Conservation (phyloP, 2,888 invertebrate genomes). For the Ectropis crepuscularia region DNA sequence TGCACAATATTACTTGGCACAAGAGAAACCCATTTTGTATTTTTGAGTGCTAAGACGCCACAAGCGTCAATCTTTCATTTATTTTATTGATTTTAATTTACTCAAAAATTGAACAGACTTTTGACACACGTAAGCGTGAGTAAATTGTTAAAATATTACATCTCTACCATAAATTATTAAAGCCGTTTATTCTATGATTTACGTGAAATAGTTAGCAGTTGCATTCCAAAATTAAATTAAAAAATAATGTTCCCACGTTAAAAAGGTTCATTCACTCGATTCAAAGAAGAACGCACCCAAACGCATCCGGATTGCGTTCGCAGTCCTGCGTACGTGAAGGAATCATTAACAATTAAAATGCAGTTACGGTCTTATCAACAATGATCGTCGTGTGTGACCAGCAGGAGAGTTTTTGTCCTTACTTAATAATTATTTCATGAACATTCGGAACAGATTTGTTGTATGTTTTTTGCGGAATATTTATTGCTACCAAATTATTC, state of each 20-base stretch:
- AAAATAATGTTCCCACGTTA: conserved; percentile 8
- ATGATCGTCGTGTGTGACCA: conserved; percentile 13
- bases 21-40: no score
- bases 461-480: conserved; percentile 7
- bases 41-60: no score
- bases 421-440: conserved; percentile 10
- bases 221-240: background rate
- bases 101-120: no score
- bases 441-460: conserved; percentile 18
- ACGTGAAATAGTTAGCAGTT: background rate
- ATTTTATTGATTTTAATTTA: no score
- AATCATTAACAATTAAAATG: conserved; percentile 34
- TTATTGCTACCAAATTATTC: background rate
- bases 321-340: conserved; percentile 1
- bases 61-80: no score
- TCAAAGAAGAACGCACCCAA: conserved; percentile 27
- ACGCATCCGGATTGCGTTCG: conserved; percentile 32
- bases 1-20: no score
- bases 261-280: conserved; percentile 13
- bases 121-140: no score
- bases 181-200: background rate
- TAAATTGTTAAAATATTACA: no score
- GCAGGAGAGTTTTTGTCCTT: conserved; percentile 19
- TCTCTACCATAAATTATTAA: background rate
- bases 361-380: conserved; percentile 28